Evolutionary conservation across 2,888 invertebrate species (phyloP).

Genomic region (Coenonympha arcania): DNA sequence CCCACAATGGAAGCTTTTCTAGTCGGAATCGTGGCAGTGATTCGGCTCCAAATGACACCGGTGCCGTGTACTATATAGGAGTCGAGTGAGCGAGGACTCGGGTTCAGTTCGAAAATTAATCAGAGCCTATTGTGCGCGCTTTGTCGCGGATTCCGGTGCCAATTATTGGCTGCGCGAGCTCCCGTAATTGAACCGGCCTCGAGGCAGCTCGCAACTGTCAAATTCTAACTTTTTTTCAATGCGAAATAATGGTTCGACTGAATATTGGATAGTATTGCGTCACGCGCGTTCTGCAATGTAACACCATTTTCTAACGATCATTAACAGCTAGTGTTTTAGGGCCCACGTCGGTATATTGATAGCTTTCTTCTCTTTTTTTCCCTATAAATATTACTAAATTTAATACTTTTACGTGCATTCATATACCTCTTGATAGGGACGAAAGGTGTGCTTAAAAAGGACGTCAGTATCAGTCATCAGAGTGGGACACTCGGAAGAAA

Average conservation of each 20-base stretch:
- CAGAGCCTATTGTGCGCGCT: conserved; percentile 70
- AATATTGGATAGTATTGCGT: conserved; percentile 1
- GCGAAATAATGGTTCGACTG: not conserved
- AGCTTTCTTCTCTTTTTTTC: too few relatives aligned
- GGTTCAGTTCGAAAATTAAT: conserved; percentile 73
- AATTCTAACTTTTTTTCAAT: conserved; percentile 33
- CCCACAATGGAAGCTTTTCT: too few relatives aligned
- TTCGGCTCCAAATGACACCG: not conserved
- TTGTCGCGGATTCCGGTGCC: conserved; percentile 67
- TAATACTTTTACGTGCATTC: too few relatives aligned
- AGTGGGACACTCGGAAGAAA: too few relatives aligned
- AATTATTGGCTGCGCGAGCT: conserved; percentile 64
- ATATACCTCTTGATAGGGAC: too few relatives aligned
- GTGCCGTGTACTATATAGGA: conserved; percentile 57
- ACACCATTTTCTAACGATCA: too few relatives aligned
- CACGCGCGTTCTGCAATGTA: not conserved
- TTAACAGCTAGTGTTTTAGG: too few relatives aligned
- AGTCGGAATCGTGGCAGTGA: conserved; percentile 5
- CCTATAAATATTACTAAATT: too few relatives aligned
- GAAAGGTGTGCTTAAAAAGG: too few relatives aligned
- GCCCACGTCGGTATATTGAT: too few relatives aligned
- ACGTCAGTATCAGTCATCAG: too few relatives aligned
- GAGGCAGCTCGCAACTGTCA: conserved; percentile 33
- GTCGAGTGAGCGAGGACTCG: conserved; percentile 72
- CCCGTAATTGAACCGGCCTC: conserved; percentile 65